Base-by-base conservation (phyloP, 2,113 vertebrate species). In the Xiphias gladius region DNA sequence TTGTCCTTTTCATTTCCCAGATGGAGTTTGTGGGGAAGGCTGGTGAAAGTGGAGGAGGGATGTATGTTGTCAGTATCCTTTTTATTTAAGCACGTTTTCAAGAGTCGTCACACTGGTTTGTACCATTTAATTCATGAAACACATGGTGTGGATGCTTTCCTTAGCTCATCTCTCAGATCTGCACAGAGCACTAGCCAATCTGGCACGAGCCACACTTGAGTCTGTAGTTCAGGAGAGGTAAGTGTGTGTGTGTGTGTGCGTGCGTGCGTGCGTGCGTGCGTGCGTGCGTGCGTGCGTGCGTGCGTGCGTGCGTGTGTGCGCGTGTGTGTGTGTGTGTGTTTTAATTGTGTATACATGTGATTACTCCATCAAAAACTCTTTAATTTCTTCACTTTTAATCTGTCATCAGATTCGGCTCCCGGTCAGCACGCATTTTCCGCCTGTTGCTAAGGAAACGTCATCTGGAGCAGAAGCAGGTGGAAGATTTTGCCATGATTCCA, bases 401-500 rank as follows among this genome's bases (percentile, higher is more conserved):
- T 32, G 16, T 46, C 17, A 41, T 26, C 88, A 99, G 98, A 66
- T 99, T 99, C 3, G 98, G 98, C 0, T 98, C 98, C 28, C 94
- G 98, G 70, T 98, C 97, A 0, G 97, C 97, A 43, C 91, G 98
- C 22, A 98, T 99, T 20, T 97, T 98, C 91, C 96, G 96, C 0
- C 73, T 99, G 86, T 92, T 97, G 69, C 95, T 97, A 69, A 92
- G 96, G 67, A 97, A 99, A 93, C 96, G 94, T 73, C 97, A 99
- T 62, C 72, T 99, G 90, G 98, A 99, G 72, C 98, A 99, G 94
- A 99, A 99, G 88, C 98, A 99, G 72, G 98, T 99, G 90, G 98
- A 99, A 89, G 98, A 99, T 76, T 99, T 99, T 30, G 98, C 98
- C 62, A 99, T 99, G 98, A 96, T 99, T 89, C 98, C 98, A 0